These are phyloP conservation scores for Linurgus olivaceus DNA, from an alignment of 2,797 vertebrate genomes.

Conservation along the genomic window DNA sequence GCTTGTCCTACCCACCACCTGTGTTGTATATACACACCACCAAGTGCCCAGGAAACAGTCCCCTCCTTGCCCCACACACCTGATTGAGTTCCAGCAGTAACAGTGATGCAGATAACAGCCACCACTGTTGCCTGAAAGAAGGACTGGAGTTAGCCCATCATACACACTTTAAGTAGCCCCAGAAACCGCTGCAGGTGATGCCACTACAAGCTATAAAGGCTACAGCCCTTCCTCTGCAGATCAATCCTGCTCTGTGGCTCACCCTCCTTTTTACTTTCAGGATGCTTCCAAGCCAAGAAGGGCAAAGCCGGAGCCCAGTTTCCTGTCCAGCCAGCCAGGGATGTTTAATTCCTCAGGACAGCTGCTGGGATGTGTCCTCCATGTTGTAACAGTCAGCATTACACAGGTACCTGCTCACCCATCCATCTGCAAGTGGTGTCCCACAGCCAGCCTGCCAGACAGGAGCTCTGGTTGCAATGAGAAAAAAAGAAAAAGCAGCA, in stretches of 20 bases:
- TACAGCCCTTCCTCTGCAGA: not conserved
- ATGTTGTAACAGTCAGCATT: not conserved
- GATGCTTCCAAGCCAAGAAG: not conserved
- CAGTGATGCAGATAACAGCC: not conserved
- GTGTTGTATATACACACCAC: not conserved
- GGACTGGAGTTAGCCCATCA: not conserved
- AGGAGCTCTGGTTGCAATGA: not conserved
- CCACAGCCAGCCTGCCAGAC: not conserved
- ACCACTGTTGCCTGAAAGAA: not conserved
- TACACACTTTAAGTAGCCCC: not conserved
- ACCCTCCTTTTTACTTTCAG: not conserved
- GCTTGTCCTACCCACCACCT: not conserved
- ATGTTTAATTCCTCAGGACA: not conserved
- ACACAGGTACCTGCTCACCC: not conserved
- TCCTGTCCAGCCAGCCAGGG: not conserved
- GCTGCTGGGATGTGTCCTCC: not conserved
- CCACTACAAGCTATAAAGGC: not conserved
- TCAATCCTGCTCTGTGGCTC: not conserved
- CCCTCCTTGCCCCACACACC: not conserved
- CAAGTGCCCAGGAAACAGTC: not conserved
- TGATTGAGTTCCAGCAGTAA: not conserved
- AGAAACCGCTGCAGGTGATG: not conserved
- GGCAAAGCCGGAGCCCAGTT: not conserved
- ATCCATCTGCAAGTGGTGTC: not conserved
- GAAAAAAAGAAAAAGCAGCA: not conserved